phyloP scores from a whole-genome alignment of 2,113 vertebrate species.

The Heterochromis multidens region DNA sequence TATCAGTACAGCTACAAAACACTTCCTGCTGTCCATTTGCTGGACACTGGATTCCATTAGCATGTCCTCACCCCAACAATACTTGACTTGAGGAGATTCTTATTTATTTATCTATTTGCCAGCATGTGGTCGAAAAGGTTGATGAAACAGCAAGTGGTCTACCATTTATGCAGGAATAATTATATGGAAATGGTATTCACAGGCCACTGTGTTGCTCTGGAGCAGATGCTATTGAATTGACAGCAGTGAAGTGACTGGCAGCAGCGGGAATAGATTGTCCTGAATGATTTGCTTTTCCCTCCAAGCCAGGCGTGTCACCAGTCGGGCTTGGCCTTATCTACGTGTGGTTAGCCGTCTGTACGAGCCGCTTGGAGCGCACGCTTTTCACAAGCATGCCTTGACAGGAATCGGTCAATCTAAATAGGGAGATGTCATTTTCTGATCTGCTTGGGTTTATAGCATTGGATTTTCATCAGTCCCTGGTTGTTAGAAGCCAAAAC shows the following conservation, averaged over 20 bases:
- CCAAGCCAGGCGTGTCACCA: slow-evolving; percentile 42
- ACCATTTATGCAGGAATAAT: slow-evolving; percentile 53
- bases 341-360: slow-evolving; percentile 47
- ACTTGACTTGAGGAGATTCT: neutral
- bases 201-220: slow-evolving; percentile 20
- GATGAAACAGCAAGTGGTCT: slow-evolving; percentile 39
- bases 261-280: slow-evolving; percentile 61
- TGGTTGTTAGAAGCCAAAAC: neutral
- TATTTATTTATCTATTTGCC: slow-evolving; percentile 33
- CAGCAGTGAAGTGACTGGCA: slow-evolving; percentile 45
- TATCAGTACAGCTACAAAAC: neutral
- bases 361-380: neutral
- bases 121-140: slow-evolving; percentile 41
- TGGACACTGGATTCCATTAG: slow-evolving; percentile 41
- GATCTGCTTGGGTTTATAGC: slow-evolving; percentile 38
- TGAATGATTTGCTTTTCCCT: slow-evolving; percentile 54
- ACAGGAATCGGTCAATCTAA: slow-evolving; percentile 59
- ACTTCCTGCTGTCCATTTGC: slow-evolving; percentile 9
- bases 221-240: slow-evolving; percentile 39
- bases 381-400: slow-evolving; percentile 15
- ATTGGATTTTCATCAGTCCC: slow-evolving; percentile 10
- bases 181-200: slow-evolving; percentile 67
- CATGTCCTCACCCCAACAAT: slow-evolving; percentile 26
- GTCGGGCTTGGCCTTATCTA: slow-evolving; percentile 46
- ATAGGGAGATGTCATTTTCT: slow-evolving; percentile 73